A percentile compares a stretch with the other conserved stretches of the same genome.
Evolutionary conservation across 2,113 vertebrate species (phyloP).

Genomic region (Zingel zingel): DNA sequence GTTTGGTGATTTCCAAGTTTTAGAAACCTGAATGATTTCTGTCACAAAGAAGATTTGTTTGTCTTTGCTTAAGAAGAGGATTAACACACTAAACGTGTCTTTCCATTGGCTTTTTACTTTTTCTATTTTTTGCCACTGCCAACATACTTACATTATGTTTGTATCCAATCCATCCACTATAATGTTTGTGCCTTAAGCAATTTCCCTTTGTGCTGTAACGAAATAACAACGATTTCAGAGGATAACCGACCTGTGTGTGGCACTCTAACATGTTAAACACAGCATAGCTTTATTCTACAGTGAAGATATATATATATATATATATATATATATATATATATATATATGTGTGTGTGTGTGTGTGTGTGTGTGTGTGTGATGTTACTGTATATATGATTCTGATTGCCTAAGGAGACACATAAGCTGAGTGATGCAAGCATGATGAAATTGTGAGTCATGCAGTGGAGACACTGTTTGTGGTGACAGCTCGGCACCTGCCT

Average conservation of each 20-base stretch:
- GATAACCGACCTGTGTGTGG: background rate
- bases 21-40: background rate
- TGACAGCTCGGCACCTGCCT: slow-evolving; percentile 54
- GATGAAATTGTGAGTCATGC: slow-evolving; percentile 67
- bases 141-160: background rate
- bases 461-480: slow-evolving; percentile 61
- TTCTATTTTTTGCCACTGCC: background rate
- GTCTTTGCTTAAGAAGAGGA: slow-evolving; percentile 1
- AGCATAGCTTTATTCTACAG: background rate
- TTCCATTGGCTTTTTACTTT: background rate
- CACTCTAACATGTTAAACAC: background rate
- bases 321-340: too few relatives aligned
- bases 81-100: background rate
- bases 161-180: too few relatives aligned
- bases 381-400: background rate
- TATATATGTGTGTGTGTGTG: too few relatives aligned
- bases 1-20: background rate
- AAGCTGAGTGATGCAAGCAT: background rate
- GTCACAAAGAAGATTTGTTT: background rate
- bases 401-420: background rate
- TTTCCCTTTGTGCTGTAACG: too few relatives aligned
- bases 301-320: too few relatives aligned
- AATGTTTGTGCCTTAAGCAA: too few relatives aligned
- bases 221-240: background rate
- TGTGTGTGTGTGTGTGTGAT: too few relatives aligned